These are phyloP conservation scores for Macquaria ambigua DNA, from an alignment of 2,113 vertebrate species.

Conservation along the genomic window DNA sequence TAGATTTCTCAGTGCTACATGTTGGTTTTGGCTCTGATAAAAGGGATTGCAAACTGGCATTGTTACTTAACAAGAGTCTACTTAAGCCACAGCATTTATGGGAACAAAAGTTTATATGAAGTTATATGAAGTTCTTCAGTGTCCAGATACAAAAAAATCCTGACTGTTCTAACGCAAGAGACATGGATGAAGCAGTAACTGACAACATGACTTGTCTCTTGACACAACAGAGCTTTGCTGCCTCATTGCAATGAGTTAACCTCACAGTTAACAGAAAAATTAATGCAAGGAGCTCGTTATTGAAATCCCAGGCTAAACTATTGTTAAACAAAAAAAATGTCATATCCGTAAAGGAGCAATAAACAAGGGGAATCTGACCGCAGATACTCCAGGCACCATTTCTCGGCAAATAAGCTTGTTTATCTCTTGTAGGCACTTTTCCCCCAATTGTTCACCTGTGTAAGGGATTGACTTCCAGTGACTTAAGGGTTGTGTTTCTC, in stretches of 20 bases:
- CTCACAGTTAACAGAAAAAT: neutral
- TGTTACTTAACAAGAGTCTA: neutral
- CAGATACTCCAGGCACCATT: neutral
- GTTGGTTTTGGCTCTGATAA: neutral
- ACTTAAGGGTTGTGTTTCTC: neutral
- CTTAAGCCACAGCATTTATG: no score
- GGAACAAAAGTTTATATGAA: no score
- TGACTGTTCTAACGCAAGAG: no score
- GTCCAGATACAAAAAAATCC: no score
- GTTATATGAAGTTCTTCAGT: no score
- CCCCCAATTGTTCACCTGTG: neutral
- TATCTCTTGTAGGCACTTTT: neutral
- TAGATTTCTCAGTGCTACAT: neutral
- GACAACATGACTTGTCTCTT: no score
- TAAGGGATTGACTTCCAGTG: neutral
- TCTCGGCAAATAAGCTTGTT: neutral
- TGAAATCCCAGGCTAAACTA: neutral
- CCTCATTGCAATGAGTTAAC: neutral
- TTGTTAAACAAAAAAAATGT: neutral
- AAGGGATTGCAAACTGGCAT: neutral
- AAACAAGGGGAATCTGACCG: neutral
- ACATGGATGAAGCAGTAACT: no score
- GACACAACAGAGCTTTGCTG: neutral
- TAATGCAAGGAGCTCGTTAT: neutral
- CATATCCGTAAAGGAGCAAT: neutral